These are phyloP conservation scores for Epinephelus lanceolatus DNA, from an alignment of 2,113 vertebrate genomes.

Conservation along the genomic window DNA sequence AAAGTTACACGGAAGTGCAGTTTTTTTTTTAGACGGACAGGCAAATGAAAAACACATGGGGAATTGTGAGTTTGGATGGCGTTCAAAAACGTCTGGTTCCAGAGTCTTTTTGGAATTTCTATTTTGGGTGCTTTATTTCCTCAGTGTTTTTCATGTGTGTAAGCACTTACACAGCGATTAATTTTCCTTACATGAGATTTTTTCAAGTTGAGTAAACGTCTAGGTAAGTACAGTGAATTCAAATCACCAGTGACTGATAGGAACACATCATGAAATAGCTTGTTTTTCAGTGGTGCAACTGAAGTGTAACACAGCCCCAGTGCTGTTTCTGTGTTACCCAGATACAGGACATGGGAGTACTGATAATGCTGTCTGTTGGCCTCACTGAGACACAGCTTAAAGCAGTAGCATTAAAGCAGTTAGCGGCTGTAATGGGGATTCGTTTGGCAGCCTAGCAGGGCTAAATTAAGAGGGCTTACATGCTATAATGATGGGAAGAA, in stretches of 20 bases:
- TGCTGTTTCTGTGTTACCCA: conserved; percentile 31
- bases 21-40: conserved; percentile 35
- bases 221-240: conserved; percentile 20
- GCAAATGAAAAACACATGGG: conserved; percentile 82
- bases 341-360: conserved; percentile 19
- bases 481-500: conserved; percentile 64
- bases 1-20: conserved; percentile 58
- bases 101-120: conserved; percentile 73
- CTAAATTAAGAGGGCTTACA: conserved; percentile 81
- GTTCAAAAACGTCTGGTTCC: conserved; percentile 68
- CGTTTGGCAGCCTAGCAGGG: conserved; percentile 61
- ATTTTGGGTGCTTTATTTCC: conserved; percentile 63
- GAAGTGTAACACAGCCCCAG: conserved; percentile 8
- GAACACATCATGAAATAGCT: conserved; percentile 16
- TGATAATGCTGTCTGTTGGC: conserved; percentile 43
- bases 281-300: conserved; percentile 31
- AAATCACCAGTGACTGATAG: conserved; percentile 31
- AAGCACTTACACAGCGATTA: conserved; percentile 35
- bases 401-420: conserved; percentile 67
- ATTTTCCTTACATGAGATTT: conserved; percentile 32
- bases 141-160: conserved; percentile 56
- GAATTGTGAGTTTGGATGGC: conserved; percentile 69
- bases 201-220: conserved; percentile 43
- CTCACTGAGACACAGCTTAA: conserved; percentile 46
- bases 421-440: conserved; percentile 68